Evolutionary conservation across 1,140 invertebrate species (phyloP).

Genomic region (Diabrotica virgifera): DNA sequence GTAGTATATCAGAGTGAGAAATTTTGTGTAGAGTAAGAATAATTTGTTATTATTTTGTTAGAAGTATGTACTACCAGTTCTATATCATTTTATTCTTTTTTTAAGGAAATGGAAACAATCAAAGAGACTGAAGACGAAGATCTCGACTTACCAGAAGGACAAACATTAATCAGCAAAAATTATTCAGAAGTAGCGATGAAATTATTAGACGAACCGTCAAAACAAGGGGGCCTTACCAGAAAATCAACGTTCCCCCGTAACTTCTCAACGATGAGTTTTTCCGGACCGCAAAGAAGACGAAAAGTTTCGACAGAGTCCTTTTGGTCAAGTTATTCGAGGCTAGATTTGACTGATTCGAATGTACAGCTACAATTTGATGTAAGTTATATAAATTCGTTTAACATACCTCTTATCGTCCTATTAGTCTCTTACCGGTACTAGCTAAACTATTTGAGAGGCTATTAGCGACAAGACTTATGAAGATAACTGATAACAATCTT

Average conservation of each 20-base stretch:
- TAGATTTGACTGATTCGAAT: constrained; percentile 69
- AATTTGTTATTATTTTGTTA: neutral
- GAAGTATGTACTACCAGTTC: neutral
- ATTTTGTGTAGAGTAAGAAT: neutral
- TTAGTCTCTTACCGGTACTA: too few relatives aligned
- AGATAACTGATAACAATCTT: too few relatives aligned
- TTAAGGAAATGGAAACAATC: constrained; percentile 60
- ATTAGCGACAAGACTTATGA: too few relatives aligned
- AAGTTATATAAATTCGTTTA: constrained; percentile 27
- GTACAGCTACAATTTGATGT: constrained; percentile 63
- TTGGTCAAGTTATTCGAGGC: constrained; percentile 66
- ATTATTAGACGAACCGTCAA: constrained; percentile 54
- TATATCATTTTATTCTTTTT: constrained; percentile 23
- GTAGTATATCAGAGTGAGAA: neutral
- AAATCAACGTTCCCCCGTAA: constrained; percentile 54
- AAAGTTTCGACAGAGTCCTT: constrained; percentile 60
- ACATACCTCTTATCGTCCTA: too few relatives aligned
- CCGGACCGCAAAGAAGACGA: constrained; percentile 50
- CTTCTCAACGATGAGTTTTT: constrained; percentile 50
- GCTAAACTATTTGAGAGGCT: too few relatives aligned
- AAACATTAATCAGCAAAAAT: constrained; percentile 39
- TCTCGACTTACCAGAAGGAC: constrained; percentile 41
- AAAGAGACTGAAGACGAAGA: constrained; percentile 57
- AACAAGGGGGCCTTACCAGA: constrained; percentile 46
- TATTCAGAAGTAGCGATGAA: constrained; percentile 50